These are phyloP conservation scores for Calliscelio sp. DNA, from an alignment of 2,888 invertebrate genomes.

Conservation along the genomic window DNA sequence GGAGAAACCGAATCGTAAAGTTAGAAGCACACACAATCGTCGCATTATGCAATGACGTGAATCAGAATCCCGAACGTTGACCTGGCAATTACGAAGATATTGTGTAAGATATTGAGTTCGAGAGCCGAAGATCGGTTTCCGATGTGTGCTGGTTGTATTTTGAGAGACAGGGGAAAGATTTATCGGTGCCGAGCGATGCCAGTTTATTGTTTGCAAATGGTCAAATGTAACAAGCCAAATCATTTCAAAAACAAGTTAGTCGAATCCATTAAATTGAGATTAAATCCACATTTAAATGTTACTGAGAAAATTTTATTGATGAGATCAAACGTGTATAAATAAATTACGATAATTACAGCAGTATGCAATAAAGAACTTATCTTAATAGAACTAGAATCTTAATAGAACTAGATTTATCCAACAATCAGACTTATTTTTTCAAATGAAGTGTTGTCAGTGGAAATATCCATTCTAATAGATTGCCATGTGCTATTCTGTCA, in stretches of 20 bases:
- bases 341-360: background rate
- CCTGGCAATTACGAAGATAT: slow-evolving; percentile 54
- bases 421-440: background rate
- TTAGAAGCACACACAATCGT: slow-evolving; percentile 25
- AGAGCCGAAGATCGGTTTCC: slow-evolving; percentile 35
- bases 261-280: slow-evolving; percentile 19
- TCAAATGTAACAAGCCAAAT: slow-evolving; percentile 1
- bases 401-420: background rate
- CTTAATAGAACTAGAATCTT: no score
- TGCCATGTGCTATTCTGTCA: background rate
- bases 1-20: slow-evolving; percentile 50
- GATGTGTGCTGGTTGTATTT: slow-evolving; percentile 39
- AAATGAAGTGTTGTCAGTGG: background rate
- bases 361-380: background rate
- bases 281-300: slow-evolving; percentile 15
- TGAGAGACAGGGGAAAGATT: no score
- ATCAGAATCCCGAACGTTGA: slow-evolving; percentile 53
- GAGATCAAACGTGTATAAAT: background rate
- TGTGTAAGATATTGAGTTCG: slow-evolving; percentile 42
- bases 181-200: no score
- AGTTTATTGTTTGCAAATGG: slow-evolving; percentile 63
- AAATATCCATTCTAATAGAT: background rate
- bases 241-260: background rate
- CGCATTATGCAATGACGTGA: slow-evolving; percentile 49
- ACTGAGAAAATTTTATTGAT: slow-evolving; percentile 15